A percentile compares a stretch with the other conserved stretches of the same genome.
Conservation (phyloP, 2,797 vertebrate genomes). For the Lepidocolaptes lacrymiger region DNA sequence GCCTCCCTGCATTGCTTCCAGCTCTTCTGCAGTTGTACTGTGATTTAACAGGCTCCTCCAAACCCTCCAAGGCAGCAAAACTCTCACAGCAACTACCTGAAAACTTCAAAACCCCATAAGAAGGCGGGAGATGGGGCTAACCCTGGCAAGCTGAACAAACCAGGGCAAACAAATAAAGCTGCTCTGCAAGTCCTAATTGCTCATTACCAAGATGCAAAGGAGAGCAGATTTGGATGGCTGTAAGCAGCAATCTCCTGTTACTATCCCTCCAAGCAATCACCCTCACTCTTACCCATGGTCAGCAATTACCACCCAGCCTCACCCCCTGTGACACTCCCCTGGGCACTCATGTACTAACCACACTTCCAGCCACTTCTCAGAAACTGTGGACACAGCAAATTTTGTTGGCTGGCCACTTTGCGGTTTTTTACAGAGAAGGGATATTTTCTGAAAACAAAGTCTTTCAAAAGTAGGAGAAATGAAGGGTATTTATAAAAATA, state of each 20-base stretch:
- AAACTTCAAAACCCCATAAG: background rate
- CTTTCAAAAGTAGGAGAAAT: background rate
- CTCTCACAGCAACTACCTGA: background rate
- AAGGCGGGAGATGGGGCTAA: background rate
- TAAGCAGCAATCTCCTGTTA: background rate
- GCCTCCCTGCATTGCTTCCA: background rate
- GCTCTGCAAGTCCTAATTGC: background rate
- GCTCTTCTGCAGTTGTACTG: background rate
- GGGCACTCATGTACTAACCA: background rate
- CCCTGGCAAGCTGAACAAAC: background rate
- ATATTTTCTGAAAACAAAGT: background rate
- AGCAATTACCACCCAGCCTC: slow-evolving; percentile 26
- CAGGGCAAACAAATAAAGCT: slow-evolving; percentile 12
- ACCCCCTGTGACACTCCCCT: background rate
- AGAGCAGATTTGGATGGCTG: background rate
- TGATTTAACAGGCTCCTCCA: background rate
- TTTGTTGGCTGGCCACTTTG: background rate
- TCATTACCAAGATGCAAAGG: slow-evolving; percentile 11
- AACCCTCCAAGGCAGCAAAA: background rate
- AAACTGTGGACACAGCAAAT: background rate
- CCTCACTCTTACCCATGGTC: background rate
- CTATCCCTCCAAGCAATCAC: background rate
- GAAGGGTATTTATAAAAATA: slow-evolving; percentile 30
- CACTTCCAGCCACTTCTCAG: background rate
- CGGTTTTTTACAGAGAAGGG: background rate